Base-by-base conservation (phyloP, 2,888 invertebrate species). In the Cephalotes varians region DNA sequence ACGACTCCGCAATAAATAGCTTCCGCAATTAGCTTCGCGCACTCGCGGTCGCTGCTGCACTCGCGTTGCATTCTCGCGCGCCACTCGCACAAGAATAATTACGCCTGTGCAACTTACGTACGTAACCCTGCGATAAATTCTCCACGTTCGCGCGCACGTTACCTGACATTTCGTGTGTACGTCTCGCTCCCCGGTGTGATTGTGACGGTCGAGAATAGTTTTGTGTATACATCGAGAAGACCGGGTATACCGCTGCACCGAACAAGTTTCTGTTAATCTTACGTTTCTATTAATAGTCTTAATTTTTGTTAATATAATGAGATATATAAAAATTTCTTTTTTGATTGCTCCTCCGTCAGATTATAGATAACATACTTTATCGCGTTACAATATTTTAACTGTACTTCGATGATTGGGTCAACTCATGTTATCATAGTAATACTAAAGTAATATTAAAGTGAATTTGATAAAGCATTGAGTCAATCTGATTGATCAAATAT, bases 1-100 rank as follows among this genome's bases (percentile, higher is more conserved):
- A 82, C 83, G 56, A 65, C 86, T 84, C 54, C 85, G 34, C 25
- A 77, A 85, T 40, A 84, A 87, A 86, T 84, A 90, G 85, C 83
- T 87, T 76, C 71, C 65, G 77, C 56, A 71, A 71, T 79, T 79
- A 79, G 34, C 51, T 65, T 67, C 76, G 81, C n/a, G 44, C 87
- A 82, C 82, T 84, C 86, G 83, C 28, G 60, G 71, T 25, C 12
- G 25, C 54, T 40, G 64, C 58, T 56, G 73, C 76, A 64, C 67
- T 83, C 79, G 54, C 54, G 71, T 71, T 51, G 83, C 65, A 49
- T 40, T 76, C 51, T 37, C 34, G 71, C 18, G 44, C 44, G 44
- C 37, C 10, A 31, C 15, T 40, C 44, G 69, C 15, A 7, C 44
- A 21, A 37, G 56, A 71, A 79, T 79, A 79, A 79, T 71, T 79